Evolutionary conservation across 2,888 invertebrate species (phyloP).

Genomic region (Athripsodes cinereus): DNA sequence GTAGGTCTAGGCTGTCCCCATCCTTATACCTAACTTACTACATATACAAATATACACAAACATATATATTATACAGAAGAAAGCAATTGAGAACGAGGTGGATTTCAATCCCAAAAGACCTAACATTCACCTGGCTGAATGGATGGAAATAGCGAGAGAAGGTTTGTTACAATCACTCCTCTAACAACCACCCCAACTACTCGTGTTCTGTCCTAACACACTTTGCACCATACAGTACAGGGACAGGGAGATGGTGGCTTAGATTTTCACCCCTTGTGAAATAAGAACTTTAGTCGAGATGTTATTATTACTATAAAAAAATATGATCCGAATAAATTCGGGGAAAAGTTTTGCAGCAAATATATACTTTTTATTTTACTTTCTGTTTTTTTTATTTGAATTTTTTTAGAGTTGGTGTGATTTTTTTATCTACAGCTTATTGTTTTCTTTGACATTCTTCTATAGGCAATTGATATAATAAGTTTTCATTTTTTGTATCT

Average conservation of each 20-base stretch:
- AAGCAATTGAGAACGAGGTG: no score
- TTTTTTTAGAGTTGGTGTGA: background rate
- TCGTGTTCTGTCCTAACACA: no score
- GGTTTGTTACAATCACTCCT: background rate
- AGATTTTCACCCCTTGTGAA: background rate
- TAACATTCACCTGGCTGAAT: background rate
- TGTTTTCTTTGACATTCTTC: background rate
- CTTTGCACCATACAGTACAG: no score
- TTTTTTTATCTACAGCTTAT: background rate
- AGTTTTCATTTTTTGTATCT: background rate
- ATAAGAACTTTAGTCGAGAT: background rate
- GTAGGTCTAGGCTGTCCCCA: no score
- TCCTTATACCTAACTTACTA: no score
- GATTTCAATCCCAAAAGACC: background rate
- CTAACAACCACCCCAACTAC: background rate
- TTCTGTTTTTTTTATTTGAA: background rate
- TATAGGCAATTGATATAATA: background rate
- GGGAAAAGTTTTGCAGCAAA: background rate
- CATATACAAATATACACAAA: no score
- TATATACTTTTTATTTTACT: background rate
- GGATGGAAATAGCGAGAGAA: background rate
- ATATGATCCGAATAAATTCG: background rate
- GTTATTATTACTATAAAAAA: background rate
- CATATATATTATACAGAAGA: no score
- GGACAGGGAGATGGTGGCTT: background rate